These are phyloP conservation scores for Hyperoplus immaculatus DNA, from an alignment of 2,797 vertebrate species.

Conservation along the genomic window DNA sequence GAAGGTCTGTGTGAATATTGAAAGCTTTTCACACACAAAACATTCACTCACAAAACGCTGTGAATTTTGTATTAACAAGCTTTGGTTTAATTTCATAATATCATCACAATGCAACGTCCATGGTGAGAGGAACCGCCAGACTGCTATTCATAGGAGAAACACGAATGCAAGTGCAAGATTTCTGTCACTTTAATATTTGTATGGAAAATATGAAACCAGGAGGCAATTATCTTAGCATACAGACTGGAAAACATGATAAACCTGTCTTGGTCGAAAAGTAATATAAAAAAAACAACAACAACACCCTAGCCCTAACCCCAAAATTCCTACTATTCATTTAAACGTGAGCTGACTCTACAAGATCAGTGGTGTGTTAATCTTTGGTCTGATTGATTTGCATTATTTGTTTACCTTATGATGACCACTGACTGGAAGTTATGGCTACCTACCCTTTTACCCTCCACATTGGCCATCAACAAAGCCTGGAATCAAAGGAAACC, in stretches of 20 bases:
- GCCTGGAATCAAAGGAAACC: neutral
- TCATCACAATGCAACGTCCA: too few species aligned
- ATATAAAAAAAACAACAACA: too few species aligned
- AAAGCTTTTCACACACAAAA: neutral
- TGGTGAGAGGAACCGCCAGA: too few species aligned
- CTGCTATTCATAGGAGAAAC: too few species aligned
- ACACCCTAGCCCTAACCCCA: neutral
- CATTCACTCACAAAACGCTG: neutral
- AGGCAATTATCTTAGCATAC: neutral
- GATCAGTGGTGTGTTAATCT: neutral
- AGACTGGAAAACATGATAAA: neutral
- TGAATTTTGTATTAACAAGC: conserved; percentile 18
- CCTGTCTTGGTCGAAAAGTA: neutral
- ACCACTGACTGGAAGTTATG: neutral
- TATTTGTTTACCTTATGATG: neutral
- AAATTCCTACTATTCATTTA: neutral
- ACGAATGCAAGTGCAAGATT: neutral
- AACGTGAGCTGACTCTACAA: neutral
- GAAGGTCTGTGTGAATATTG: neutral
- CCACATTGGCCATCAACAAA: neutral
- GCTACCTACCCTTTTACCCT: neutral
- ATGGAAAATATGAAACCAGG: neutral
- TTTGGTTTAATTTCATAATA: neutral
- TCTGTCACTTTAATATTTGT: too few species aligned
- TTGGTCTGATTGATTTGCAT: neutral